Percentiles rank a stretch among this genome's conserved stretches.
phyloP scores from a whole-genome alignment of 1,140 invertebrate species.

The Pseudomyrmex cubaensis region DNA sequence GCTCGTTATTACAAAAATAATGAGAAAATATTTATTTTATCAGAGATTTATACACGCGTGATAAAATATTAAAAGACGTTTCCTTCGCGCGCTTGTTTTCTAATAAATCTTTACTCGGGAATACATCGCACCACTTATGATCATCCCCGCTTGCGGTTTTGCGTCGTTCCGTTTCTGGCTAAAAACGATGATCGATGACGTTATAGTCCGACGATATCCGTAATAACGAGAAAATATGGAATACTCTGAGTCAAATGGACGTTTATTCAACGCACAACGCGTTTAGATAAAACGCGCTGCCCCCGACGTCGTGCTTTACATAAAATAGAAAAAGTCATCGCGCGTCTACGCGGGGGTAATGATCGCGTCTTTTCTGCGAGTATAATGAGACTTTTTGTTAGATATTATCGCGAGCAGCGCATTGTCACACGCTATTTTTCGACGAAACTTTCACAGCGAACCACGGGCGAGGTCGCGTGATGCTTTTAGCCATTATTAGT shows the following conservation, averaged over 20 bases:
- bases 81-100: neutral
- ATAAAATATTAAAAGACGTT: slow-evolving; percentile 19
- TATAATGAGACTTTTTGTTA: slow-evolving; percentile 41
- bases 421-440: slow-evolving; percentile 44
- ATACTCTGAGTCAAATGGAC: neutral
- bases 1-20: neutral
- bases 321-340: slow-evolving; percentile 19
- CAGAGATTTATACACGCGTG: neutral
- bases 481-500: slow-evolving; percentile 42
- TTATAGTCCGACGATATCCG: slow-evolving; percentile 7
- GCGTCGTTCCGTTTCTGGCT: neutral
- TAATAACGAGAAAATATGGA: neutral
- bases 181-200: slow-evolving; percentile 37
- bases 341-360: slow-evolving; percentile 2
- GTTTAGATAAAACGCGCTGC: neutral
- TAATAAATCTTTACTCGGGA: slow-evolving; percentile 38
- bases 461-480: neutral
- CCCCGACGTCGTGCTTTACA: neutral
- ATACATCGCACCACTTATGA: slow-evolving; percentile 35
- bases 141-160: slow-evolving; percentile 7
- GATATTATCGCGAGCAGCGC: slow-evolving; percentile 24
- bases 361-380: neutral
- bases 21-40: neutral
- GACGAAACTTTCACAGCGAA: slow-evolving; percentile 26
- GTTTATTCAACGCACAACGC: neutral